Evolutionary conservation across 2,797 vertebrate species (phyloP).

Genomic region (Enteromius trimaculatus): DNA sequence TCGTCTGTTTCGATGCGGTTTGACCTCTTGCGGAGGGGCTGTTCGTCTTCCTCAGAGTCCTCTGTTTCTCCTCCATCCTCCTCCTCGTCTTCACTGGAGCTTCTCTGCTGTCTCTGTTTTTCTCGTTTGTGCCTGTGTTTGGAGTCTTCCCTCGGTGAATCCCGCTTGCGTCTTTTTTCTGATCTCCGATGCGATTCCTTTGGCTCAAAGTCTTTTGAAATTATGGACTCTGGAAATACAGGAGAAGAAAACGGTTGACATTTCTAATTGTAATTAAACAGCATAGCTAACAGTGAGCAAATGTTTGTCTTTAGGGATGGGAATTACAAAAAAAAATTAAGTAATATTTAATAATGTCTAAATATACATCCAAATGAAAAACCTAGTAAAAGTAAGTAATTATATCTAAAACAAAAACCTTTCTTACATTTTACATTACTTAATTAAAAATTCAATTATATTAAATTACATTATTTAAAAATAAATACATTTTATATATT

Average conservation of each 20-base stretch:
- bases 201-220: conserved; percentile 61
- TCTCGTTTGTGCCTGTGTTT: conserved; percentile 70
- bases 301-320: neutral
- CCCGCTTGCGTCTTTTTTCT: conserved; percentile 70
- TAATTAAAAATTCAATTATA: too few species aligned
- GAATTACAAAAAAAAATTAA: neutral
- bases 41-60: conserved; percentile 78
- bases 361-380: neutral
- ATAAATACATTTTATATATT: neutral
- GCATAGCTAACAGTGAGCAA: neutral
- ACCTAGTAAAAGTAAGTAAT: neutral
- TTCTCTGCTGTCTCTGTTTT: conserved; percentile 80
- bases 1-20: conserved; percentile 84
- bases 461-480: neutral
- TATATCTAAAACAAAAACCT: neutral
- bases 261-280: neutral
- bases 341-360: neutral
- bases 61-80: conserved; percentile 74
- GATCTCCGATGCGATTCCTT: conserved; percentile 74
- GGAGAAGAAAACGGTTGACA: neutral
- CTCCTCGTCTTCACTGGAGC: conserved; percentile 80
- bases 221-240: conserved; percentile 56
- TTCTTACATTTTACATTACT: neutral
- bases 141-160: conserved; percentile 40
- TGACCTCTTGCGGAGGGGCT: conserved; percentile 78